Evolutionary conservation across 2,888 invertebrate species (phyloP), one percentile per base, ranked within the genome.

Genomic region (Amaurobius ferox): DNA sequence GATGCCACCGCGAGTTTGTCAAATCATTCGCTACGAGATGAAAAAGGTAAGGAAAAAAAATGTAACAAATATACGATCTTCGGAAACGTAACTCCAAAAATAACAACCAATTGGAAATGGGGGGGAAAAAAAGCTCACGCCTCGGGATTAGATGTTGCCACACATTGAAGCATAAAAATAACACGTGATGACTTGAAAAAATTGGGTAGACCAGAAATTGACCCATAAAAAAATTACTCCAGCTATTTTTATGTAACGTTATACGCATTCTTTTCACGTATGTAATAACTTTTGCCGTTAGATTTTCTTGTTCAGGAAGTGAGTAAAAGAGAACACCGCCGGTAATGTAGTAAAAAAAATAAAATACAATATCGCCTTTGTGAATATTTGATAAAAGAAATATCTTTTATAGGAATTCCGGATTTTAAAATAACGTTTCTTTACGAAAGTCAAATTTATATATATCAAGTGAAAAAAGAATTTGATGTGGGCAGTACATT

Each of bases 141-240:
- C 5, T 23, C 5, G 55, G 23, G 55, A 55, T 55, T 55, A 55
- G 23, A 23, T 5, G 35, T 35, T 7, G 5, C 55, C 19, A 5
- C 19, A 23, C 55, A 55, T 23, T 11, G 55, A 55, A 55, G 23
- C 19, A 55, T 55, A 55, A 55, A 55, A 55, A 55, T 55, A 55
- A 55, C 23, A 55, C 55, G 55, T 55, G 55, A 55, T 19, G 55
- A 55, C 23, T 55, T 23, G 5, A 55, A 55, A 55, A 55, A 23
- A 55, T 23, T 1, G 55, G 2, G 19, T 55, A 11, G 55, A n/a
- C 55, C 55, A 55, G 9, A 55, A 55, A 55, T 23, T 55, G 55
- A 55, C 55, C 55, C 55, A 55, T 3, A 23, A 55, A 35, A 11
- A 55, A 55, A 55, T 55, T 55, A 5, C 2, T 55, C 55, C 11